Evolutionary conservation across 2,888 invertebrate species (phyloP).

Genomic region (Dolomedes plantarius): DNA sequence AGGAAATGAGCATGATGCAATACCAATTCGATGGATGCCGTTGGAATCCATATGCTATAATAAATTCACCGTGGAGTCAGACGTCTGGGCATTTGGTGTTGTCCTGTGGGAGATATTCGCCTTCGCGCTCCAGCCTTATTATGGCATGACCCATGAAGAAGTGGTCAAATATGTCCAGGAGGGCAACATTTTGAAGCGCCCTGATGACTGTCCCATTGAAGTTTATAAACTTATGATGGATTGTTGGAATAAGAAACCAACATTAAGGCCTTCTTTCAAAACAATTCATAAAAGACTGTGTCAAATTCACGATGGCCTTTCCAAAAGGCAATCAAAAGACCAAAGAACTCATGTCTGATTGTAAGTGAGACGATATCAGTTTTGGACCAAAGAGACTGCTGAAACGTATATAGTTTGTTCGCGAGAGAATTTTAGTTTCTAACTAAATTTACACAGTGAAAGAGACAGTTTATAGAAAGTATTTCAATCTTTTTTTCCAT

Average conservation of each 20-base stretch:
- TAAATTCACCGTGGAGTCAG: slow-evolving; percentile 96
- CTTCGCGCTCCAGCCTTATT: slow-evolving; percentile 96
- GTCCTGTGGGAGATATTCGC: slow-evolving; percentile 98
- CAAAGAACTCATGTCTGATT: slow-evolving; percentile 65
- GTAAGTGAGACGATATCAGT: not conserved
- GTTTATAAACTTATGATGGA: slow-evolving; percentile 94
- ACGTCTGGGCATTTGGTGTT: slow-evolving; percentile 98
- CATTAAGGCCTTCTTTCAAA: slow-evolving; percentile 88
- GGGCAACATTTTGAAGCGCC: slow-evolving; percentile 91
- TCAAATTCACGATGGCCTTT: slow-evolving; percentile 75
- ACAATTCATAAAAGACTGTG: slow-evolving; percentile 75
- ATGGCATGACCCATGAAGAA: slow-evolving; percentile 97
- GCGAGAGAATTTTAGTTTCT: slow-evolving; percentile 19
- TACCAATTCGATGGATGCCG: slow-evolving; percentile 99
- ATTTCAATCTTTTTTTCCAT: slow-evolving; percentile 3
- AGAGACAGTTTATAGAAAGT: slow-evolving; percentile 20
- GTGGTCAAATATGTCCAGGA: slow-evolving; percentile 94
- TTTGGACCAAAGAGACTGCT: slow-evolving; percentile 56
- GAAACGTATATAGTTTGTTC: slow-evolving; percentile 36
- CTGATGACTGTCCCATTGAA: slow-evolving; percentile 90
- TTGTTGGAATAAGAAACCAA: slow-evolving; percentile 93
- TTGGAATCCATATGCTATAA: slow-evolving; percentile 96
- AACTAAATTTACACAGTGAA: slow-evolving; percentile 16
- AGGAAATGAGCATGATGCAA: slow-evolving; percentile 94
- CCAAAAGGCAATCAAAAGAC: slow-evolving; percentile 70